A percentile compares a stretch with the other conserved stretches of the same genome.
Evolutionary conservation across 2,113 vertebrate species (phyloP).

Genomic region (Empidonax alnorum): DNA sequence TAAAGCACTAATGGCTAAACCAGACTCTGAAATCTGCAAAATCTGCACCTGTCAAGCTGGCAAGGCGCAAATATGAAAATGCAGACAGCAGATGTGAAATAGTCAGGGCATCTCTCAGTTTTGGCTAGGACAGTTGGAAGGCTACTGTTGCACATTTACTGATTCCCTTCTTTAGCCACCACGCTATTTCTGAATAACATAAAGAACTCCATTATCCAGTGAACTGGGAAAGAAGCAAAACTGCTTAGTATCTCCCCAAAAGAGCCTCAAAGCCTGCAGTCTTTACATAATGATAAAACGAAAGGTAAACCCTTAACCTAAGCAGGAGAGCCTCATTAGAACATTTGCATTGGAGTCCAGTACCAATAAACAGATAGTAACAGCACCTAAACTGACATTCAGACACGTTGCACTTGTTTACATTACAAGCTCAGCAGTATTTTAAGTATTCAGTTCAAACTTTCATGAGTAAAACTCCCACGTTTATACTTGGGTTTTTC

Average conservation of each 20-base stretch:
- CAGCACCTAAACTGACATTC: not conserved
- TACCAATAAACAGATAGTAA: not conserved
- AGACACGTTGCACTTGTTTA: not conserved
- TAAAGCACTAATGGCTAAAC: not conserved
- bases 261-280: not conserved
- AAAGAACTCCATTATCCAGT: not conserved
- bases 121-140: not conserved
- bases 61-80: not conserved
- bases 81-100: not conserved
- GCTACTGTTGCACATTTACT: not conserved
- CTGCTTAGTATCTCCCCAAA: not conserved
- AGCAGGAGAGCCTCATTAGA: not conserved
- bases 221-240: not conserved
- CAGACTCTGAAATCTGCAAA: constrained; percentile 34
- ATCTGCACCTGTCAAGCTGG: constrained; percentile 49
- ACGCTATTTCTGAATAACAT: not conserved
- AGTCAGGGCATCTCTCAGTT: not conserved
- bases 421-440: not conserved
- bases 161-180: not conserved
- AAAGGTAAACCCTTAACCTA: not conserved
- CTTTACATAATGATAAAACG: not conserved
- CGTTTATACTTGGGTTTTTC: not conserved
- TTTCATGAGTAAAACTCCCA: not conserved
- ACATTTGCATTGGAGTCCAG: not conserved
- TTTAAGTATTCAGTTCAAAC: not conserved